A percentile compares a stretch with the other conserved stretches of the same genome.
These are phyloP conservation scores for Encarsia formosa DNA, from an alignment of 2,888 invertebrate species.

Conservation along the genomic window DNA sequence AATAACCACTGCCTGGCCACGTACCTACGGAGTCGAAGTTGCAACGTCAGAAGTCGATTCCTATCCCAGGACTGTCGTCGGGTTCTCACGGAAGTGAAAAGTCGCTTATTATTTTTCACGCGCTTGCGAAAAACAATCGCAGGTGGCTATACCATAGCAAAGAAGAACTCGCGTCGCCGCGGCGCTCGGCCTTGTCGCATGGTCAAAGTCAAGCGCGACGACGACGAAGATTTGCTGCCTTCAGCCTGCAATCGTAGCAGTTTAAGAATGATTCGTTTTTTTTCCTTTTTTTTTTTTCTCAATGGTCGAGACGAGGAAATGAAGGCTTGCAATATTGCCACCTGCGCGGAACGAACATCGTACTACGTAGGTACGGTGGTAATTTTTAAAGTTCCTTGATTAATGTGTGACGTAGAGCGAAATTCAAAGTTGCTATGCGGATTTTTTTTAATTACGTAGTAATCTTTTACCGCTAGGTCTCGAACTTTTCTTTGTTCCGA, in stretches of 20 bases:
- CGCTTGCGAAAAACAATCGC: conserved; percentile 10
- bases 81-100: conserved; percentile 27
- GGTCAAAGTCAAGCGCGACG: conserved; percentile 24
- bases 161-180: neutral
- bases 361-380: no score
- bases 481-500: no score
- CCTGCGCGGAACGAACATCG: conserved; percentile 15
- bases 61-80: conserved; percentile 6
- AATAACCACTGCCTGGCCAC: no score
- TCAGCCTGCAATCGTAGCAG: conserved; percentile 1
- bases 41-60: conserved; percentile 2
- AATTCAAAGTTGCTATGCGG: no score
- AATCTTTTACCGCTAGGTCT: no score
- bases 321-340: conserved; percentile 6
- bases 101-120: conserved; percentile 13
- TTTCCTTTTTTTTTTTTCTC: neutral
- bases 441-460: no score
- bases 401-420: no score
- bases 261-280: neutral
- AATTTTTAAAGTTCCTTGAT: no score
- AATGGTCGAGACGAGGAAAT: conserved; percentile 8
- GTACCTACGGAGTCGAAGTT: neutral
- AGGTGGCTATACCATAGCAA: conserved; percentile 21
- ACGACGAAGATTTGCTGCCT: conserved; percentile 6
- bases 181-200: conserved; percentile 10